A percentile compares a stretch with the other conserved stretches of the same genome.
Conservation (phyloP, 1,140 invertebrate genomes). For the Plectrocnemia conspersa region DNA sequence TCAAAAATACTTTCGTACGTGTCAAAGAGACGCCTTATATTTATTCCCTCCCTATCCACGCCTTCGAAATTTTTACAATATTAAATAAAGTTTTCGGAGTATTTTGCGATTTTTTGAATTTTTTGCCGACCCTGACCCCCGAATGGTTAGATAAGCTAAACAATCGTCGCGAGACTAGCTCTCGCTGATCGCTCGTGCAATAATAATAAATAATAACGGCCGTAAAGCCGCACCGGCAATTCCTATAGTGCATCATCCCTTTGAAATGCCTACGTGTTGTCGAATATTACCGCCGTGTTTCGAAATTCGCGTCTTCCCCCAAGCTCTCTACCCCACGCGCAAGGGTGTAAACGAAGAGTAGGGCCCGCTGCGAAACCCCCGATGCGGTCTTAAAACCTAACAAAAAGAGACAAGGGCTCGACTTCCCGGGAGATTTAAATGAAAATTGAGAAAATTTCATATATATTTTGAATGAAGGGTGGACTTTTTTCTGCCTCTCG, state of each 20-base stretch:
- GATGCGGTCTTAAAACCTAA: conserved; percentile 35
- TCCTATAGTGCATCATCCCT: conserved; percentile 17
- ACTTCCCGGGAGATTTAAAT: conserved; percentile 36
- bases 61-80: too few species aligned
- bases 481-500: conserved; percentile 31
- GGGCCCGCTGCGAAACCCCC: conserved; percentile 17
- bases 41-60: too few species aligned
- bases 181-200: too few species aligned
- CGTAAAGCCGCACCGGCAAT: conserved; percentile 11
- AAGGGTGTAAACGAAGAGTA: neutral
- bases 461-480: conserved; percentile 35
- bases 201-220: too few species aligned
- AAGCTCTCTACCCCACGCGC: neutral
- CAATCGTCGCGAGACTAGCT: too few species aligned
- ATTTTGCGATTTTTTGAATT: too few species aligned
- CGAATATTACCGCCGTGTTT: conserved; percentile 21
- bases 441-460: conserved; percentile 38
- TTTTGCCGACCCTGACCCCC: too few species aligned
- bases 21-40: too few species aligned
- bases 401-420: conserved; percentile 35
- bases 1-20: too few species aligned
- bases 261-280: conserved; percentile 17
- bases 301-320: conserved; percentile 18
- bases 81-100: too few species aligned
- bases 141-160: too few species aligned